Base-by-base conservation (phyloP, 2,113 vertebrate species). In the Syngnathus typhle region DNA sequence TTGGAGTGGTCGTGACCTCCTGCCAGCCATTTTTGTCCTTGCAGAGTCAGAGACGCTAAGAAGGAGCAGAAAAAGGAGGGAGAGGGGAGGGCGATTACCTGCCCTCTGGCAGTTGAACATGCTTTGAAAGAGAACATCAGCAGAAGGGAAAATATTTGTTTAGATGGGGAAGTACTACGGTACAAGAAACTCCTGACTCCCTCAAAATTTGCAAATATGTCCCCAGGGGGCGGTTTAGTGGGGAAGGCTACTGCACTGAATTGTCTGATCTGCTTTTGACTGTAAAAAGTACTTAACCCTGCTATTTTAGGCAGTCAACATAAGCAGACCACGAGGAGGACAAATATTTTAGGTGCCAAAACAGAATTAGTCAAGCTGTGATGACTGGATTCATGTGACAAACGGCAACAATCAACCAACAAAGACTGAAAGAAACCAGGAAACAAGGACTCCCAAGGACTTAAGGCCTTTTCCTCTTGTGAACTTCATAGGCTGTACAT, bases 1-100 rank as follows among this genome's bases (percentile, higher is more conserved):
- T 0, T 44, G 43, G 15, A 54, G 37, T 23, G 19, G 41, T 64
- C 56, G 67, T 75, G 69, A 75, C 80, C 73, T 69, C 79, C 79
- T 70, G 23, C 54, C 13, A 69, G 80, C 64, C 43, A 75, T 13
- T 8, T 55, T 68, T 66, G 77, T 76, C 79, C 79, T 84, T 71
- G 77, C 59, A 64, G 54, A 71, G 54, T 66, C 0, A 10, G 36
- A 74, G 27, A 49, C 72, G 52, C 71, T 55, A 67, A 64, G 47
- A 68, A 75, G 69, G 12, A 68, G 36, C 27, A 61, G 52, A 54
- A 70, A 44, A 63, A 74, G 21, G 59, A 46, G 37, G 68, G 27
- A 23, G 46, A 60, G 59, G 67, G 66, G 44, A 46, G 63, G 58
- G 54, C 38, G 55, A 70, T 44, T 63, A 32, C 27, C 62, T 68